These are phyloP conservation scores for Microcebus ravelobensis DNA, from an alignment of 2,113 vertebrate species.

Conservation along the genomic window DNA sequence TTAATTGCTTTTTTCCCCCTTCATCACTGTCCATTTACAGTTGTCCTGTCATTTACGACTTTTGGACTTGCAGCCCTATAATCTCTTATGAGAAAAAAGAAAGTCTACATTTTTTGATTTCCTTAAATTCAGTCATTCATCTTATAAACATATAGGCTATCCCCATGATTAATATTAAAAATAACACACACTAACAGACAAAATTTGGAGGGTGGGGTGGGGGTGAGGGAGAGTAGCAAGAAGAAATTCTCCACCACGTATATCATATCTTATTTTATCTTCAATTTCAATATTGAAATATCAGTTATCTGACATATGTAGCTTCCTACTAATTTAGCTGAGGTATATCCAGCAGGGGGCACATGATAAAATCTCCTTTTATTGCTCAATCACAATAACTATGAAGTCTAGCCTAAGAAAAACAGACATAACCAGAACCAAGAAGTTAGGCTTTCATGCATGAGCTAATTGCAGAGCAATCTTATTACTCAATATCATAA, in stretches of 20 bases:
- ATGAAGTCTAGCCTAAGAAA: background rate
- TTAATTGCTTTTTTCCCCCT: background rate
- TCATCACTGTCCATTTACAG: background rate
- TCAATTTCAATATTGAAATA: constrained; percentile 31
- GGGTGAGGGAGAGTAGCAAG: background rate
- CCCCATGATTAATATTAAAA: background rate
- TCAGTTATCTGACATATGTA: constrained; percentile 50
- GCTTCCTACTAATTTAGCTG: constrained; percentile 48
- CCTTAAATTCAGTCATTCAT: background rate
- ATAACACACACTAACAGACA: background rate
- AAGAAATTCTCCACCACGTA: background rate
- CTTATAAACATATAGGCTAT: background rate
- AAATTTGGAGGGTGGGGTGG: rapidly evolving
- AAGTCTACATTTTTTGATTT: background rate
- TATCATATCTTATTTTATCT: background rate
- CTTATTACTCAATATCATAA: constrained; percentile 11
- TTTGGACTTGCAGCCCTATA: background rate
- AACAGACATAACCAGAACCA: background rate
- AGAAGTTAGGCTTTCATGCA: background rate
- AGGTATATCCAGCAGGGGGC: constrained; percentile 60
- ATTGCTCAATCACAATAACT: constrained; percentile 35
- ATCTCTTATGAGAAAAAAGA: background rate
- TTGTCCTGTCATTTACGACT: background rate
- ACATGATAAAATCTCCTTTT: constrained; percentile 34
- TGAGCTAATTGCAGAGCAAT: background rate